Conservation (phyloP, 2,113 vertebrate species). For the Scartelaos histophorus region DNA sequence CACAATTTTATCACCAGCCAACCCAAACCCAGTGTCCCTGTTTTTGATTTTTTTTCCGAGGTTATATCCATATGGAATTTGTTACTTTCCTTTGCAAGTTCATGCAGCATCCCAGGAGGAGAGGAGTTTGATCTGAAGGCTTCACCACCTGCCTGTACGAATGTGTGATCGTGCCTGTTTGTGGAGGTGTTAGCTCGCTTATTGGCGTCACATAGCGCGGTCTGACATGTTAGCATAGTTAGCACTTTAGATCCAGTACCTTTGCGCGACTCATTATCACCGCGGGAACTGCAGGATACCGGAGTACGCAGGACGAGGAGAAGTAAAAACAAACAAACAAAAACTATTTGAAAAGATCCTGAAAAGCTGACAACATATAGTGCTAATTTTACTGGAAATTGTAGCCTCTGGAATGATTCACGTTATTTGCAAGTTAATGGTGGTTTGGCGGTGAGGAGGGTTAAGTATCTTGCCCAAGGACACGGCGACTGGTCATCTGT, state of each 20-base stretch:
- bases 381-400: no score
- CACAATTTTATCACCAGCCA: no score
- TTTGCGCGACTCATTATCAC: neutral
- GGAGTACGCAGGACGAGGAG: neutral
- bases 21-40: no score
- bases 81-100: neutral
- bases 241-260: neutral
- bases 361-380: no score
- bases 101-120: neutral
- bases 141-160: neutral
- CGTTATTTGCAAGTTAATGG: no score
- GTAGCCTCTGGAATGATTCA: no score
- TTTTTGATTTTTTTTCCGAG: no score
- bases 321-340: neutral
- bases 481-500: no score
- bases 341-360: neutral
- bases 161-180: neutral
- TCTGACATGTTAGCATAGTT: neutral
- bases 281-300: neutral
- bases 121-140: neutral
- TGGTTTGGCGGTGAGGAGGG: no score
- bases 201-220: neutral
- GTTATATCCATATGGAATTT: no score
- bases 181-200: neutral
- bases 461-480: no score